phyloP scores from a whole-genome alignment of 2,113 vertebrate species.

The Phyllopteryx taeniolatus region DNA sequence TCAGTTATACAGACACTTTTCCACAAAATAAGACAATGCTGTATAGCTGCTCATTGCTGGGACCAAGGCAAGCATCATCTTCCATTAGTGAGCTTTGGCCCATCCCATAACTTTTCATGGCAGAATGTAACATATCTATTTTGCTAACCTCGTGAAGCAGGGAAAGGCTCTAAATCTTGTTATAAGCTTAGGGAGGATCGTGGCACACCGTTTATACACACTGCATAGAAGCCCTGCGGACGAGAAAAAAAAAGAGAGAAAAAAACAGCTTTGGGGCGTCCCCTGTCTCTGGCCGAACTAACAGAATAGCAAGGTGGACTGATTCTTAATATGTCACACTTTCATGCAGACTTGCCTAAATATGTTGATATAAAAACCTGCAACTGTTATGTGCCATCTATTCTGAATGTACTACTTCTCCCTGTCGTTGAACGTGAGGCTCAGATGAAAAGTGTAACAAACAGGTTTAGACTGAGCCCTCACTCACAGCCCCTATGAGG shows the following conservation, averaged over 20 bases:
- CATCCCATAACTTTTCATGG: conserved; percentile 30
- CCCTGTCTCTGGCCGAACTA: conserved; percentile 3
- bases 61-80: conserved; percentile 24
- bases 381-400: conserved; percentile 26
- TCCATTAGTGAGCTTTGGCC: conserved; percentile 30
- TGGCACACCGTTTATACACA: conserved; percentile 63
- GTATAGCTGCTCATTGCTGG: conserved; percentile 1
- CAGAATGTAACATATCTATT: conserved; percentile 49
- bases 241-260: conserved; percentile 14
- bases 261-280: conserved; percentile 28
- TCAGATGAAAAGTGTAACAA: conserved; percentile 61
- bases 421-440: conserved; percentile 54
- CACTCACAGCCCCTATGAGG: conserved; percentile 56
- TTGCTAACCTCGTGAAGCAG: conserved; percentile 62
- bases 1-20: conserved; percentile 21
- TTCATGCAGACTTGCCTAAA: neutral
- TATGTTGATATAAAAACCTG: neutral
- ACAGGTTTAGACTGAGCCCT: conserved; percentile 65
- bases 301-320: neutral
- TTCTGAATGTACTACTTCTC: conserved; percentile 48
- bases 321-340: neutral
- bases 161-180: conserved; percentile 69
- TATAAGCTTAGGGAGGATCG: conserved; percentile 71
- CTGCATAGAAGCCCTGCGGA: conserved; percentile 49
- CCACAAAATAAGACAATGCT: conserved; percentile 1